phyloP scores from a whole-genome alignment of 2,797 vertebrate species.

The Acipenser ruthenus region DNA sequence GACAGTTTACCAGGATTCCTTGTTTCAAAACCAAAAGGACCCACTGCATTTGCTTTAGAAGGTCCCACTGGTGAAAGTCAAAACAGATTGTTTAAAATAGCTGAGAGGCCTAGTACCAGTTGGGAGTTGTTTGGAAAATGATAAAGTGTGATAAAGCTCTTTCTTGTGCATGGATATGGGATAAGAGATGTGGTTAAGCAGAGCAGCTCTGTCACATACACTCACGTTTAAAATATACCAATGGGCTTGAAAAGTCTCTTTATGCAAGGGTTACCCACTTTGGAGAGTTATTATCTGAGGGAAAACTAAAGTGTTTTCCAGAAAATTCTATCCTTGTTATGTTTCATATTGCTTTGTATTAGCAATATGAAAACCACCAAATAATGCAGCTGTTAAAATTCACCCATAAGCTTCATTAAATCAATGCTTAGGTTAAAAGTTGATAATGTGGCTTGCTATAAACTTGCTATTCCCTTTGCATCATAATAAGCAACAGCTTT shows the following conservation, averaged over 20 bases:
- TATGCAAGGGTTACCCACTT: constrained; percentile 9
- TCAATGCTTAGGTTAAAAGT: constrained; percentile 28
- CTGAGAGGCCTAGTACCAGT: background rate
- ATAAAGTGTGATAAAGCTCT: background rate
- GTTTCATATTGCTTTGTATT: too few species aligned
- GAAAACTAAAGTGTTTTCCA: constrained; percentile 8
- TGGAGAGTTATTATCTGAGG: background rate
- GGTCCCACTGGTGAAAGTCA: constrained; percentile 22
- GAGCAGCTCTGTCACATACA: constrained; percentile 3
- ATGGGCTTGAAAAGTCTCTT: background rate
- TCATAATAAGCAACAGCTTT: constrained; percentile 35
- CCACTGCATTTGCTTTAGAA: constrained; percentile 20
- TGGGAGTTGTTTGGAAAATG: constrained; percentile 3
- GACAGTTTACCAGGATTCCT: constrained; percentile 27
- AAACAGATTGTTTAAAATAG: constrained; percentile 8
- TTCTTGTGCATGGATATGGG: constrained; percentile 4
- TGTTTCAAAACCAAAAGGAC: constrained; percentile 23
- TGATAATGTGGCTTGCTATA: constrained; percentile 21
- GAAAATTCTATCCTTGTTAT: constrained; percentile 2
- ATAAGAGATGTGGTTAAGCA: constrained; percentile 4
- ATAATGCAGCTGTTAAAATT: constrained; percentile 38
- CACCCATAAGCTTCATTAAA: constrained; percentile 17
- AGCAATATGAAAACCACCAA: constrained; percentile 29
- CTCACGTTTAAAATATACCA: constrained; percentile 3
- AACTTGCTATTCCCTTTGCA: constrained; percentile 40